Evolutionary conservation across 2,888 invertebrate genomes (phyloP), one percentile per base, ranked within the genome.

Genomic region (Aphodius granarius): DNA sequence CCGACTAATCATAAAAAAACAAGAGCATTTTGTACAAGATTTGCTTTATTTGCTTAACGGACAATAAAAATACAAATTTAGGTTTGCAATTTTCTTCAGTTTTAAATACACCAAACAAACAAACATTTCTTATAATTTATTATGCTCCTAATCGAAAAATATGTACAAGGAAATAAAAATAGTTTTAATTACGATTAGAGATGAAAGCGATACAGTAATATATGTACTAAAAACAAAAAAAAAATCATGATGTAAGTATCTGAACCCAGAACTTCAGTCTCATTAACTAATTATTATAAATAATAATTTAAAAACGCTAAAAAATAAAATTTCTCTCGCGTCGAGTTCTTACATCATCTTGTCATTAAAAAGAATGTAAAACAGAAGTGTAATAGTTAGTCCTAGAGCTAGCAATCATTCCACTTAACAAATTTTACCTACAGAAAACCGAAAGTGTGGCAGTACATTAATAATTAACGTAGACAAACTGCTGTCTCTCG

Each of bases 21-120:
- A 70, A 71, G 19, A 6, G 21, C 43, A 74, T 71, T 68, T 70
- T 73, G 73, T 76, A 73, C 68, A 70, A 73, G 70, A 66, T 73
- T 78, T 77, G 78, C 78, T 79, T 80, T 79, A 79, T 79, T 81
- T 68, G 81, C 81, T 83, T 81, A 82, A 83, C 80, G 80, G 78
- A 80, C 80, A 81, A 83, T 81, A 83, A 84, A 83, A 84, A 82
- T 84, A 84, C 84, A 83, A 76, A 82, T 81, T 82, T 81, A 81
- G 81, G 80, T 80, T 80, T 81, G 78, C 78, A 79, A 79, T 81
- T 80, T 80, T 72, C 81, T 81, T 81, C n/a, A n/a, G n/a, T n/a
- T 76, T 74, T 77, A 81, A 81, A 82, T 80, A 82, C 80, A 80
- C 78, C 72, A 76, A 79, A 78, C 66, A 77, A 78, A 78, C 75